Percentiles rank a stretch among this genome's conserved stretches.
These are phyloP conservation scores for Hydrotaea diabolus DNA, from an alignment of 2,888 invertebrate genomes.

Conservation along the genomic window DNA sequence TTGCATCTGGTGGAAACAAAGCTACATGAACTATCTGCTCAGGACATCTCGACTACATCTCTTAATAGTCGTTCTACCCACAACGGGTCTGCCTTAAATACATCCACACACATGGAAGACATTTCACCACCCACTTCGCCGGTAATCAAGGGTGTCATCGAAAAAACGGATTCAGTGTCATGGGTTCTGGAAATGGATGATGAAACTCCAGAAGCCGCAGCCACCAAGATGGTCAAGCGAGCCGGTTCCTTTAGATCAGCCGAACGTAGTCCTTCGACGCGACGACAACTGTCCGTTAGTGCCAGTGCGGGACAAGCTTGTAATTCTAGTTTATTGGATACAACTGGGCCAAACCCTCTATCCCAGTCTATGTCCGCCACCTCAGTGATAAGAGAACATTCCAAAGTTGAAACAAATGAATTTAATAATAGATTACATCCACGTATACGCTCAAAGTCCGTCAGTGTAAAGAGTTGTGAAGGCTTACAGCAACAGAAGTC, in stretches of 20 bases:
- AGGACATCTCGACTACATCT: conserved; percentile 64
- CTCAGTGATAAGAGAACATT: conserved; percentile 79
- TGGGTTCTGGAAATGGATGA: conserved; percentile 91
- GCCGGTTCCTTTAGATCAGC: conserved; percentile 84
- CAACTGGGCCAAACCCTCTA: conserved; percentile 76
- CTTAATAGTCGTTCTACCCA: conserved; percentile 67
- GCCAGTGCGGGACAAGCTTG: conserved; percentile 66
- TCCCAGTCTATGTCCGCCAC: conserved; percentile 82
- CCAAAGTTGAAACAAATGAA: conserved; percentile 74
- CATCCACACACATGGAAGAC: conserved; percentile 65
- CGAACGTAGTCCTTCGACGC: conserved; percentile 78
- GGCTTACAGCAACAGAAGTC: conserved; percentile 45
- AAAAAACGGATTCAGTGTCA: conserved; percentile 92
- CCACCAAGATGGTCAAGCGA: conserved; percentile 86
- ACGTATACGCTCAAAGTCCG: conserved; percentile 81
- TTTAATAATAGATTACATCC: conserved; percentile 74
- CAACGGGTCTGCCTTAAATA: conserved; percentile 60
- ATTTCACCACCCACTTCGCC: conserved; percentile 85
- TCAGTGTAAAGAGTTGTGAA: conserved; percentile 76
- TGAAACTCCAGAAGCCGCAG: conserved; percentile 87
- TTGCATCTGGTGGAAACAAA: conserved; percentile 77
- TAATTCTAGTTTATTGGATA: conserved; percentile 64
- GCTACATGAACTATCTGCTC: conserved; percentile 74
- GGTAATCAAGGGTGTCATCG: conserved; percentile 90
- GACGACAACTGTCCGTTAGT: conserved; percentile 79